Evolutionary conservation across 2,888 invertebrate species (phyloP).

Genomic region (Lycia hirtaria): DNA sequence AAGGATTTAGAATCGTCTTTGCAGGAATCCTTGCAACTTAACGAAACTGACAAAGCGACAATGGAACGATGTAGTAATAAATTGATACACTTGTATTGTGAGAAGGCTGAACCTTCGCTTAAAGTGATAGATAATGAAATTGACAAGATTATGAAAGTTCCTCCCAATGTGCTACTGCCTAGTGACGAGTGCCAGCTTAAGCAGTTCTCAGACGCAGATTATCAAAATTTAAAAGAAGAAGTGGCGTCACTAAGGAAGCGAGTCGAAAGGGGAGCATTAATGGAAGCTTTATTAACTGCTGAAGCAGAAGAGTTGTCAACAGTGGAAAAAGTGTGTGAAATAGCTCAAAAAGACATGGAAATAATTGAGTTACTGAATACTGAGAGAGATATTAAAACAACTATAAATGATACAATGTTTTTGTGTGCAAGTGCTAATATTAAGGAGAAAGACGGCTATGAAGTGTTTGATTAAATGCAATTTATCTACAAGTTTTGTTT

Average conservation of each 20-base stretch:
- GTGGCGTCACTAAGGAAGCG: slow-evolving; percentile 62
- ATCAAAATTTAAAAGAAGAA: slow-evolving; percentile 67
- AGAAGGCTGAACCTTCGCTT: slow-evolving; percentile 69
- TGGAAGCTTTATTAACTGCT: slow-evolving; percentile 70
- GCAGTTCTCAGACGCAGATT: slow-evolving; percentile 67
- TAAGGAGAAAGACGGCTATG: slow-evolving; percentile 48
- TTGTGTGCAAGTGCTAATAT: slow-evolving; percentile 67
- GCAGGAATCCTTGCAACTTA: slow-evolving; percentile 65
- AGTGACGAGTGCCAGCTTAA: slow-evolving; percentile 73
- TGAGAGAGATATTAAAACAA: slow-evolving; percentile 54
- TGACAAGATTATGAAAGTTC: slow-evolving; percentile 67
- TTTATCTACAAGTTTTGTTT: too few relatives aligned
- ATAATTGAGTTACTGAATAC: slow-evolving; percentile 62
- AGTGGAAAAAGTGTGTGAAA: slow-evolving; percentile 70
- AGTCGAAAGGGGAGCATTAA: slow-evolving; percentile 71
- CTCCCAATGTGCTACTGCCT: slow-evolving; percentile 70
- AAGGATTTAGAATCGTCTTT: slow-evolving; percentile 74
- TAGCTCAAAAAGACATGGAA: slow-evolving; percentile 74
- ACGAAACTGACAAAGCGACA: slow-evolving; percentile 71
- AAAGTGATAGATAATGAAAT: slow-evolving; percentile 71
- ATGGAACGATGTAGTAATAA: slow-evolving; percentile 71
- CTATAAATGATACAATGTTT: slow-evolving; percentile 62
- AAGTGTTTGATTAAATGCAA: slow-evolving; percentile 30
- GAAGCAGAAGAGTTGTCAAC: slow-evolving; percentile 72
- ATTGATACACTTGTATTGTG: slow-evolving; percentile 68